phyloP scores from a whole-genome alignment of 2,888 invertebrate genomes.

The Spodoptera picta region DNA sequence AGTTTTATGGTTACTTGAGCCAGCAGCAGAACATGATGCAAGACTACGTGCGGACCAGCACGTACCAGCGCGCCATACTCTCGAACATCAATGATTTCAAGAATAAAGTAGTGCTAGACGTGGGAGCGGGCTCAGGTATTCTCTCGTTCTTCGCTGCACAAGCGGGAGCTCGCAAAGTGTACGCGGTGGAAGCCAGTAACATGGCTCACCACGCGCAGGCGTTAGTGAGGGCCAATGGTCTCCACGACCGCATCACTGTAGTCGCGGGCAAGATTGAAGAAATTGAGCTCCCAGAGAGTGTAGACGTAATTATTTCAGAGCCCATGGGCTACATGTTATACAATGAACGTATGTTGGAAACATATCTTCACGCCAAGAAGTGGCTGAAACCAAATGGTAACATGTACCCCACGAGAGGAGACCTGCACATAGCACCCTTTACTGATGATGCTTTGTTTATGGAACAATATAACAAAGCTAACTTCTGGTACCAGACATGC shows the following conservation, averaged over 20 bases:
- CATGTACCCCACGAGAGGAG: conserved; percentile 99
- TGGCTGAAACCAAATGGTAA: conserved; percentile 97
- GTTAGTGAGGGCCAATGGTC: conserved; percentile 96
- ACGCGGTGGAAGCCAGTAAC: conserved; percentile 99
- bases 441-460: conserved; percentile 99
- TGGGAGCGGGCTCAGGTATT: conserved; percentile 99
- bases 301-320: conserved; percentile 99
- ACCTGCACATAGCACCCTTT: conserved; percentile 99
- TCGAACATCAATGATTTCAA: conserved; percentile 97
- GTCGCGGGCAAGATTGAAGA: conserved; percentile 99
- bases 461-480: conserved; percentile 99
- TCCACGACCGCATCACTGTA: conserved; percentile 96
- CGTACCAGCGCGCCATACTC: conserved; percentile 98
- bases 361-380: conserved; percentile 99
- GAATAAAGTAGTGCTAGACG: conserved; percentile 98
- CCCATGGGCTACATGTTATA: conserved; percentile 99
- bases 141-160: conserved; percentile 99
- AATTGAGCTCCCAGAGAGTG: conserved; percentile 97
- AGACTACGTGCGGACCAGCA: conserved; percentile 99
- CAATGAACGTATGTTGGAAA: conserved; percentile 99
- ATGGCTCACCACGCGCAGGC: conserved; percentile 99
- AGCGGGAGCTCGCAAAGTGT: conserved; percentile 98
- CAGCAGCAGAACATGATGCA: conserved; percentile 99
- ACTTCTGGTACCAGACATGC: conserved; percentile 99
- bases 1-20: conserved; percentile 99